These are phyloP conservation scores for Monopis laevigella DNA, from an alignment of 2,888 invertebrate species.

Conservation along the genomic window DNA sequence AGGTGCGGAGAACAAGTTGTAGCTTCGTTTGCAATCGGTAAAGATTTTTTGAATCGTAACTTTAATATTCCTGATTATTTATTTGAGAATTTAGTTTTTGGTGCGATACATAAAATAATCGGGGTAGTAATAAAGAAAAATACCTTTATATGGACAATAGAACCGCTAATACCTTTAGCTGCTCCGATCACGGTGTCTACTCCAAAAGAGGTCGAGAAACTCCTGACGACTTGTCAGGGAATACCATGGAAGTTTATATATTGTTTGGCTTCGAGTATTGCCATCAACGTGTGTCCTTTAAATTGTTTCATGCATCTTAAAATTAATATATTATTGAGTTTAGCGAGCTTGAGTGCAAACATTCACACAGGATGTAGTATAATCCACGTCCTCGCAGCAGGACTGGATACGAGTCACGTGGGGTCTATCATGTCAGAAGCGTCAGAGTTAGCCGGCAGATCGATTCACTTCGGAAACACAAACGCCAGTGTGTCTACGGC, in stretches of 20 bases:
- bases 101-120: constrained; percentile 32
- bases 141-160: constrained; percentile 37
- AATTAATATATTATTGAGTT: constrained; percentile 45
- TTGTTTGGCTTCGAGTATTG: constrained; percentile 48
- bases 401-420: constrained; percentile 40
- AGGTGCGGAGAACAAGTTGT: constrained; percentile 46
- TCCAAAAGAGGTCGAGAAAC: constrained; percentile 34
- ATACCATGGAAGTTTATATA: constrained; percentile 52
- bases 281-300: constrained; percentile 39
- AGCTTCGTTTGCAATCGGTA: constrained; percentile 33
- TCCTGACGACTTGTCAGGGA: constrained; percentile 35
- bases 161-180: constrained; percentile 27
- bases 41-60: constrained; percentile 27
- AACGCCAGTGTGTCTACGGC: constrained; percentile 31
- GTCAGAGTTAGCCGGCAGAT: constrained; percentile 35
- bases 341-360: constrained; percentile 45
- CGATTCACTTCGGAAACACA: constrained; percentile 31
- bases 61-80: constrained; percentile 42
- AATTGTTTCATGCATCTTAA: constrained; percentile 53
- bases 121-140: constrained; percentile 34
- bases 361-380: constrained; percentile 32
- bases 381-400: constrained; percentile 41
- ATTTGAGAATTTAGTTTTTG: constrained; percentile 34
- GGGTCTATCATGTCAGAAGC: constrained; percentile 41
- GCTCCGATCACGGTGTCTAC: constrained; percentile 30